Evolutionary conservation across 2,888 invertebrate genomes (phyloP).

Genomic region (Macrosiphum euphorbiae): DNA sequence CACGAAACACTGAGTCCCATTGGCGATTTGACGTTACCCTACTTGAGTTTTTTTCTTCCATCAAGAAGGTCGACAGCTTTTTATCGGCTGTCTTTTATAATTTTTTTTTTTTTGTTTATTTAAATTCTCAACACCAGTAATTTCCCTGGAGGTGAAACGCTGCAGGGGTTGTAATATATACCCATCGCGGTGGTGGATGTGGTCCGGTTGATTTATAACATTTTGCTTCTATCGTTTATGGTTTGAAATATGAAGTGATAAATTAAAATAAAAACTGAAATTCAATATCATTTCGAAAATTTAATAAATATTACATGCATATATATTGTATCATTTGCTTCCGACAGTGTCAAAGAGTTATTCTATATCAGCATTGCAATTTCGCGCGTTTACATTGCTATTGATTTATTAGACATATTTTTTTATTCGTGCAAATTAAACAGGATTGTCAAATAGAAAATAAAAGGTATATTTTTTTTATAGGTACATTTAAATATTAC

Average conservation of each 20-base stretch:
- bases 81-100: slow-evolving; percentile 28
- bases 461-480: not conserved
- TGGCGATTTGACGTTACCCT: slow-evolving; percentile 14
- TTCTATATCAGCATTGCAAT: not conserved
- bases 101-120: slow-evolving; percentile 48
- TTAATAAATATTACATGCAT: not conserved
- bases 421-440: not conserved
- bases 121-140: slow-evolving; percentile 56
- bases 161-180: slow-evolving; percentile 5
- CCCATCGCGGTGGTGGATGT: not conserved
- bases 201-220: slow-evolving; percentile 54
- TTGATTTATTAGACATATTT: slow-evolving; percentile 14
- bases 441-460: not conserved
- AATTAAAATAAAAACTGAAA: slow-evolving; percentile 46
- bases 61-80: not conserved
- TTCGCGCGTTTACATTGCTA: not conserved
- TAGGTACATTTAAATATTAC: not conserved
- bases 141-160: slow-evolving; percentile 53
- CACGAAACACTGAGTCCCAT: not conserved
- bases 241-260: slow-evolving; percentile 41
- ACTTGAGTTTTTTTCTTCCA: not conserved
- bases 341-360: not conserved
- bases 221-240: slow-evolving; percentile 35
- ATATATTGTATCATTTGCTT: not conserved
- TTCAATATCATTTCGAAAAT: slow-evolving; percentile 37